Conservation (phyloP, 2,888 invertebrate genomes). For the Diaperis boleti region DNA sequence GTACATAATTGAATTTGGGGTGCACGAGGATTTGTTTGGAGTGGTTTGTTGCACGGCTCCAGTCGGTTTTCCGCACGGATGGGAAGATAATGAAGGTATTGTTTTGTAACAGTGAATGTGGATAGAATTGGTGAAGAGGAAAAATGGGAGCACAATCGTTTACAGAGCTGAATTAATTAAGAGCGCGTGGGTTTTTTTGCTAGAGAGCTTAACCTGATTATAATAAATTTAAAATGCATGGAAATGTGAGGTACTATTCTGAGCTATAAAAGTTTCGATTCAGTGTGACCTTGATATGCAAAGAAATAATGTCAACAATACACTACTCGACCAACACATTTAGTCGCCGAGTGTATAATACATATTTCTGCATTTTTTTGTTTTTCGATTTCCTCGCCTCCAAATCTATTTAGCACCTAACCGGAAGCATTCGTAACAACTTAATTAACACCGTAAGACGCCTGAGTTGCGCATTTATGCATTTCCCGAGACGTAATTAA, state of each 20-base stretch:
- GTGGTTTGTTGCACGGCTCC: constrained; percentile 8
- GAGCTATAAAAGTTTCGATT: too few species aligned
- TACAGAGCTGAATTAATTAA: neutral
- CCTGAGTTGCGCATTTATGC: constrained; percentile 11
- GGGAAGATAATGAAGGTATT: neutral
- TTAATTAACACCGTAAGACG: too few species aligned
- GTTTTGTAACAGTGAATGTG: constrained; percentile 13
- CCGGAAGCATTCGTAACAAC: too few species aligned
- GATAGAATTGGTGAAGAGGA: constrained; percentile 1
- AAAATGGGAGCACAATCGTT: constrained; percentile 3
- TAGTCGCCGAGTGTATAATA: too few species aligned
- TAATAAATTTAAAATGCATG: neutral
- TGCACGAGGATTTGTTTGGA: constrained; percentile 5
- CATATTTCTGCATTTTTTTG: too few species aligned
- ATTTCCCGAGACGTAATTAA: constrained; percentile 21
- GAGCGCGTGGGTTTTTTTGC: neutral
- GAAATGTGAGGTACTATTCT: too few species aligned
- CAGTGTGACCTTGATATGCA: too few species aligned
- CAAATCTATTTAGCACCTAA: too few species aligned
- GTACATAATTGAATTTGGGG: constrained; percentile 10
- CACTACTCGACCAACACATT: too few species aligned
- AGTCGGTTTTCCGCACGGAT: neutral
- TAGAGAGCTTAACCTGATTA: neutral
- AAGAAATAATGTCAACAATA: too few species aligned
- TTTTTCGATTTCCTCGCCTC: too few species aligned